Evolutionary conservation across 2,113 vertebrate species (phyloP), one percentile per base, ranked within the genome.

Genomic region (Hemiscyllium ocellatum): DNA sequence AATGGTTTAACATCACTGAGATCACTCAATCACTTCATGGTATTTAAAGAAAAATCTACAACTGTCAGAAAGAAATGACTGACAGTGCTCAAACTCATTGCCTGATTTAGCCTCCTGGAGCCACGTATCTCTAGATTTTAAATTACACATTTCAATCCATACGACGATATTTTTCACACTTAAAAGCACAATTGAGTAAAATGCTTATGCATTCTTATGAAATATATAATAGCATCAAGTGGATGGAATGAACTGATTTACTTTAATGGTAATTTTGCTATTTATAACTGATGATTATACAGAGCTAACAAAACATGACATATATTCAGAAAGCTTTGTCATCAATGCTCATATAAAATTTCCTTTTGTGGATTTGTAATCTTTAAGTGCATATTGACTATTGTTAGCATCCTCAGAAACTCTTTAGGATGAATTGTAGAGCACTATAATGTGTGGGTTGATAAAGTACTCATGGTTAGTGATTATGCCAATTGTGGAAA

Each of bases 301-400:
- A 89, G 47, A 87, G 85, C 47, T 33, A 47, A 85, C 80, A 85
- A 72, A 26, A 26, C 26, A 0, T 69, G 33, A 76, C 29, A 76
- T 76, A 76, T 85, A 85, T 87, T 87, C 24, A 26, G 22, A 87
- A 89, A 56, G 50, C 2, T 52, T 89, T 56, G 50, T 13, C 50
- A 29, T 61, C 50, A 89, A 56, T 56, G 56, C 2, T 50, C 3
- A 29, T 8, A 56, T 42, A 8, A 56, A 89, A 89, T 68, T 19
- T 19, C 10, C 26, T 66, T 33, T 4, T 66, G 47, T 65, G 24
- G 89, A 66, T 66, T 37, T 20, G 8, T 69, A 94, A 68, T 68
- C 22, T 94, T 42, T 94, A 66, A 22, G 42, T 94, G 33, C n/a
- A 94, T n/a, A 94, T 94, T 94, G 61, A 94, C 20, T 94, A 68